Evolutionary conservation across 2,797 vertebrate genomes (phyloP).

Genomic region (Sebastes matsubarae): DNA sequence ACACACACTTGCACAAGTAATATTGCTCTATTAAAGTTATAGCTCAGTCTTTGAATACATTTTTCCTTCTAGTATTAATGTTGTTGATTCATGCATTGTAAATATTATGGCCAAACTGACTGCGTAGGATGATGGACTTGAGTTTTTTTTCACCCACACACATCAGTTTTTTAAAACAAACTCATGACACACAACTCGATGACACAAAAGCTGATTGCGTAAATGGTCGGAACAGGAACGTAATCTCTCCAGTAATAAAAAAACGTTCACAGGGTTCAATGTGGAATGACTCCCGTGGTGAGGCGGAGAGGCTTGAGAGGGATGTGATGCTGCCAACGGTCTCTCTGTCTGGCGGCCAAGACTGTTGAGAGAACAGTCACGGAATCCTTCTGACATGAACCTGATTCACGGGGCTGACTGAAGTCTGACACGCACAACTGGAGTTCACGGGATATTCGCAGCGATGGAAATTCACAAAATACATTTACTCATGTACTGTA

Average conservation of each 20-base stretch:
- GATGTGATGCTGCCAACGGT: conserved; percentile 72
- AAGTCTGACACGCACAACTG: conserved; percentile 78
- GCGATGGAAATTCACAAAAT: conserved; percentile 67
- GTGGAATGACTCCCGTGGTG: conserved; percentile 70
- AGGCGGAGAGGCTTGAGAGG: conserved; percentile 71
- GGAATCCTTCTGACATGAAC: conserved; percentile 77
- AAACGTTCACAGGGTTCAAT: conserved; percentile 47
- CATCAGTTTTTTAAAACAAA: conserved; percentile 52
- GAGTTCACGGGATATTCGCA: conserved; percentile 77
- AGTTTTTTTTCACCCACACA: conserved; percentile 50
- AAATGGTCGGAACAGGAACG: conserved; percentile 42
- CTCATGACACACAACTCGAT: conserved; percentile 60
- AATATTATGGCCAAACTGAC: conserved; percentile 73
- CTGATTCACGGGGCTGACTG: conserved; percentile 74
- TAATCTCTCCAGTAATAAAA: conserved; percentile 47
- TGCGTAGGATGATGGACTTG: conserved; percentile 49
- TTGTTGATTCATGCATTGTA: conserved; percentile 69
- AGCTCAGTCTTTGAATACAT: conserved; percentile 36
- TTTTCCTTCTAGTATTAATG: conserved; percentile 36
- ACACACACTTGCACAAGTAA: conserved; percentile 12
- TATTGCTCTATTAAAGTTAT: conserved; percentile 35
- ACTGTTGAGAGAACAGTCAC: conserved; percentile 69
- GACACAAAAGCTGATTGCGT: conserved; percentile 53
- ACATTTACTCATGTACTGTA: not conserved
- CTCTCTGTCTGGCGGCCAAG: conserved; percentile 75